Conservation (phyloP, 2,113 vertebrate genomes). For the Megaceryle torquata region DNA sequence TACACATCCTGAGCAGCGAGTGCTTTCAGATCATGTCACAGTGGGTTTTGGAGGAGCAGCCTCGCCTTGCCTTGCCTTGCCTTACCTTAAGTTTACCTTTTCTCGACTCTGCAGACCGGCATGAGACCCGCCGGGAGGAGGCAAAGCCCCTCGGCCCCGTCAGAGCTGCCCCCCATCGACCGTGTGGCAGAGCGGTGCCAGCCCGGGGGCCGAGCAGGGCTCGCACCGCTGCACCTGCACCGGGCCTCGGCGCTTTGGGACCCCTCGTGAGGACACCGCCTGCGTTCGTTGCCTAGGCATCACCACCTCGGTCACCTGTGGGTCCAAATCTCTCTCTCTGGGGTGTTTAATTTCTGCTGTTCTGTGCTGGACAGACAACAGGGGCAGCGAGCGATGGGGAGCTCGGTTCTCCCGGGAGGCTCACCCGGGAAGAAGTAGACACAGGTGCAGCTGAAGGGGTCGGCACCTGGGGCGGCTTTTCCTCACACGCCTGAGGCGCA, state of each 20-base stretch:
- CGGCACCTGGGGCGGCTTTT: neutral
- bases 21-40: fast-evolving
- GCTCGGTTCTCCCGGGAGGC: neutral
- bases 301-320: fast-evolving
- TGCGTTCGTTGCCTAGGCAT: fast-evolving
- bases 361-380: fast-evolving
- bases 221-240: neutral
- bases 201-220: too few relatives aligned
- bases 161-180: neutral
- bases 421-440: fast-evolving
- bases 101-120: fast-evolving
- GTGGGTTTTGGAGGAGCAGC: fast-evolving
- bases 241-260: fast-evolving
- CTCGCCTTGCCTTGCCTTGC: neutral
- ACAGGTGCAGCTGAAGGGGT: neutral
- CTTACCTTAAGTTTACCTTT: neutral
- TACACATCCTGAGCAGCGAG: fast-evolving
- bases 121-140: fast-evolving
- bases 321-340: neutral
- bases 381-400: fast-evolving
- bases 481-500: neutral
- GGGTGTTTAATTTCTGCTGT: neutral
- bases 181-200: fast-evolving
- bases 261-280: fast-evolving
- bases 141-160: neutral